Base-by-base conservation (phyloP, 2,113 vertebrate species). In the Engystomops pustulosus region DNA sequence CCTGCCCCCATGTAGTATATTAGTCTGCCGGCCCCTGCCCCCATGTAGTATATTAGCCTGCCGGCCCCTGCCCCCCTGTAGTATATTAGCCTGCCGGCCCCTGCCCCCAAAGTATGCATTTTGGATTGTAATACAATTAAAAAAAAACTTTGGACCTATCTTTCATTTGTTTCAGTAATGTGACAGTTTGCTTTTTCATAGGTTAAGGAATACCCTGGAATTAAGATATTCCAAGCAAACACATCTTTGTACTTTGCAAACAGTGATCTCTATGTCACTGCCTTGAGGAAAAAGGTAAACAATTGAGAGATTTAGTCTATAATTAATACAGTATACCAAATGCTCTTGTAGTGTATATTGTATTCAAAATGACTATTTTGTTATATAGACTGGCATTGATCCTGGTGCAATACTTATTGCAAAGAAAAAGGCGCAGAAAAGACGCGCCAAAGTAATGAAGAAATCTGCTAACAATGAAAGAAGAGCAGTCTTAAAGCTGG, bases 211-310 rank as follows among this genome's bases (percentile, higher is more conserved):
- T 91, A 89, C 81, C 91, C 96, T 74, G 97, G 97, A 87, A 96
- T 99, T 88, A 99, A 99, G 94, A 96, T 99, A 93, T 99, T 99
- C 92, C 96, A 96, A 87, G 96, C 93, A 88, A 98, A 97, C 89
- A 88, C 95, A 3, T 94, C 98, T 0, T 93, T 99, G 89, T 99
- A 99, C 93, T 99, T 99, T 91, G 98, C 96, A 55, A 99, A 99
- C 90, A 95, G 95, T 12, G 98, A 99, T 47, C 91, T 95, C 11
- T 99, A 99, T 65, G 89, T 94, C 85, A 95, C 15, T 81, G 87
- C 94, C 11, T 93, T 99, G 80, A 97, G 94, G 86, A 93, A 95
- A 91, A 99, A 97, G 95, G 98, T 99, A 89, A 94, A 53, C 17
- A 12, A 49, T 58, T 20, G 5, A 53, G 1, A 5, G 27, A 65